These are phyloP conservation scores for Zhengitettix transpicula DNA, from an alignment of 2,888 invertebrate genomes.

Conservation along the genomic window DNA sequence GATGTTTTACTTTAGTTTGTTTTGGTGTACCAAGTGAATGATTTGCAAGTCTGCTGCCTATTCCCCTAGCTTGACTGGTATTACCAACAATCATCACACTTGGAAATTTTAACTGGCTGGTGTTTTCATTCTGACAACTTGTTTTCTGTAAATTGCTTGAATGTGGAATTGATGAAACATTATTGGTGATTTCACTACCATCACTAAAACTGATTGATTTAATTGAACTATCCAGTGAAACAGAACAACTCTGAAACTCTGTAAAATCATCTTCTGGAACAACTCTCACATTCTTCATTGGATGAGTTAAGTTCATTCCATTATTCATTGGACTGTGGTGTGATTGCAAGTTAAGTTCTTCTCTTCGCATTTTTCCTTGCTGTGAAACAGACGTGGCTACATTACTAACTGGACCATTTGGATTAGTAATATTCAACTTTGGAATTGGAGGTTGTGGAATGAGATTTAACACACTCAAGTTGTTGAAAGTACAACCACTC, in stretches of 20 bases:
- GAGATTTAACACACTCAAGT: slow-evolving; percentile 17
- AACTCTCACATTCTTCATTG: background rate
- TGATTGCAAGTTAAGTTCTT: slow-evolving; percentile 5
- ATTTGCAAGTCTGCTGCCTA: slow-evolving; percentile 30
- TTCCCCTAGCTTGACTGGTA: slow-evolving; percentile 23
- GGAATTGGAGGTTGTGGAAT: slow-evolving; percentile 22
- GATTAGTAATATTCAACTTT: slow-evolving; percentile 20
- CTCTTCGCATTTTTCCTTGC: slow-evolving; percentile 1
- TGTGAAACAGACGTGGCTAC: background rate
- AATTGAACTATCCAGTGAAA: background rate
- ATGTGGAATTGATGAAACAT: background rate
- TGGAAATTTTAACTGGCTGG: slow-evolving; percentile 11
- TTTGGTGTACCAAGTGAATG: slow-evolving; percentile 28
- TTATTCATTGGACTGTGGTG: background rate
- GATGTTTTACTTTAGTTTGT: slow-evolving; percentile 7
- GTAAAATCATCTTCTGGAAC: slow-evolving; percentile 24
- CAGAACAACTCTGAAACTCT: slow-evolving; percentile 27
- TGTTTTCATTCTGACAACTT: background rate
- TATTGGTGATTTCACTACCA: background rate
- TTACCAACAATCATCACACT: slow-evolving; percentile 13
- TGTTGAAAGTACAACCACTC: slow-evolving; percentile 19
- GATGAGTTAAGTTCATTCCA: background rate
- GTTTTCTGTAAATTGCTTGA: background rate
- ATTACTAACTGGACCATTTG: background rate
- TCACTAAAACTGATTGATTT: background rate